Conservation (phyloP, 2,113 vertebrate species). For the Bagarius yarrelli region DNA sequence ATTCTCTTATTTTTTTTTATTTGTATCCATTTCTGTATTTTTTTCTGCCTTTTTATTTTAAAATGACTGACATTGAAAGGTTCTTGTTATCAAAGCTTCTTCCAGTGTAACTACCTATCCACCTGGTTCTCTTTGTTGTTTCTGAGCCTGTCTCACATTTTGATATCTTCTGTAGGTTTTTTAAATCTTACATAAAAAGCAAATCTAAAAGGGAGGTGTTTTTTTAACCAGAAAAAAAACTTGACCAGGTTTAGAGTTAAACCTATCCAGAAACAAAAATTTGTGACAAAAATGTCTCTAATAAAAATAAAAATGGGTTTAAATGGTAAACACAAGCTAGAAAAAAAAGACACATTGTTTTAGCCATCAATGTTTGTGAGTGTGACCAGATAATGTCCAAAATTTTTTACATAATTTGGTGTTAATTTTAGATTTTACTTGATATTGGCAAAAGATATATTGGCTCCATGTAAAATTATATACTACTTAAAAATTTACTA, state of each 20-base stretch:
- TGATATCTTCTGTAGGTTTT: background rate
- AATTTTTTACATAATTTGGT: background rate
- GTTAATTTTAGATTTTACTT: background rate
- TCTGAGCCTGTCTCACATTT: slow-evolving; percentile 18
- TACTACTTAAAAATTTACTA: no score
- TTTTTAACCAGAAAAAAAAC: background rate
- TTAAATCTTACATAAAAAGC: background rate
- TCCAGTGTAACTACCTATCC: slow-evolving; percentile 14
- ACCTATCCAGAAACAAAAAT: background rate
- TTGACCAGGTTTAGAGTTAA: background rate
- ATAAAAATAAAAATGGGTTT: background rate
- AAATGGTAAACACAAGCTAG: background rate
- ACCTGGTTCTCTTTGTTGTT: slow-evolving; percentile 14
- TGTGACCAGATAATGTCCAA: background rate
- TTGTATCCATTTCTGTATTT: background rate
- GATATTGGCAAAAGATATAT: no score
- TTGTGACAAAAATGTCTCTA: no score
- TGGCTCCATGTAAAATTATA: no score
- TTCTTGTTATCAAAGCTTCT: slow-evolving; percentile 27
- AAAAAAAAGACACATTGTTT: background rate
- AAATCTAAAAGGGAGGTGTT: background rate
- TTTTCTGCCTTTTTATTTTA: background rate
- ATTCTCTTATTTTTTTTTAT: slow-evolving; percentile 10
- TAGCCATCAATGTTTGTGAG: no score
- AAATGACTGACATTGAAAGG: slow-evolving; percentile 27